Conservation (phyloP, 2,888 invertebrate species). For the Chouioia cunea region DNA sequence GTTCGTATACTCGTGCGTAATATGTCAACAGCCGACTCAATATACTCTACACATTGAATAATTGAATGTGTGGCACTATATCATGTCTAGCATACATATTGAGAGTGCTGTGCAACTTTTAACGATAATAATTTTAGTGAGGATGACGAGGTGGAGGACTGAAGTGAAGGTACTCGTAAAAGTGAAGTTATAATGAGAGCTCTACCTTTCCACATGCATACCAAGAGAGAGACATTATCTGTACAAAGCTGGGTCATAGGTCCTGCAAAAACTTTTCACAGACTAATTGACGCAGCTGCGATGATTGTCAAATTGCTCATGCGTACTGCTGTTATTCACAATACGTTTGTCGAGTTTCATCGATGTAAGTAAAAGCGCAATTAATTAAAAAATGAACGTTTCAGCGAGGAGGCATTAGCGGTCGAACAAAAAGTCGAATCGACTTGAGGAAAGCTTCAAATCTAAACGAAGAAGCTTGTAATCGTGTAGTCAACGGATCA, state of each 20-base stretch:
- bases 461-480: no score
- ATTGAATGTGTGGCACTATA: no score
- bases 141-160: background rate
- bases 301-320: background rate
- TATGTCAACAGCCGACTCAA: constrained; percentile 3
- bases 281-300: constrained; percentile 24
- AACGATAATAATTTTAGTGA: constrained; percentile 3
- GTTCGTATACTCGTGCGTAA: background rate
- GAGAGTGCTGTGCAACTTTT: constrained; percentile 2
- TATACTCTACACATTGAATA: background rate
- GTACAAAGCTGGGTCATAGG: constrained; percentile 59
- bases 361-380: constrained; percentile 42
- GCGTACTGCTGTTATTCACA: background rate
- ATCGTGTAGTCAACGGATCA: no score
- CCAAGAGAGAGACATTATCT: constrained; percentile 57
- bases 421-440: no score
- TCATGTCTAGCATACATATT: no score
- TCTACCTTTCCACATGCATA: constrained; percentile 60
- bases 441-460: no score
- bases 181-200: constrained; percentile 52
- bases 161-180: background rate
- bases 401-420: no score
- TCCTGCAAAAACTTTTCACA: constrained; percentile 55
- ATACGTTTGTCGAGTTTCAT: constrained; percentile 36
- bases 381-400: no score